A percentile compares a stretch with the other conserved stretches of the same genome.
These are phyloP conservation scores for Holcopasites calliopsidis DNA, from an alignment of 1,140 invertebrate genomes.

Conservation along the genomic window DNA sequence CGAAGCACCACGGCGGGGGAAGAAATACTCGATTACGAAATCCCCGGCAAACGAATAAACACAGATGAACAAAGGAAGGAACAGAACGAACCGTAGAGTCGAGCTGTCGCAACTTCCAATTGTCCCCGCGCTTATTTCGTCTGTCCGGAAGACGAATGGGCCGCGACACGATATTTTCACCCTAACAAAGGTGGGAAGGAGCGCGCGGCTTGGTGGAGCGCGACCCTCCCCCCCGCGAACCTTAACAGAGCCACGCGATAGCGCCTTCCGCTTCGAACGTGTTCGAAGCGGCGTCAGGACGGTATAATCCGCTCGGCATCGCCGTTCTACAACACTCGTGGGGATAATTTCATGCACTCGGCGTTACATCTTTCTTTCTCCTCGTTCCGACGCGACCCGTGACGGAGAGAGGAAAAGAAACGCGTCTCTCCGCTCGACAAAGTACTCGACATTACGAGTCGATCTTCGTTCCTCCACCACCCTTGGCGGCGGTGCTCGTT, in stretches of 20 bases:
- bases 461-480: background rate
- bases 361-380: conserved; percentile 42
- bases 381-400: conserved; percentile 16
- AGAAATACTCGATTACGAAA: too few species aligned
- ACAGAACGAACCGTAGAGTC: too few species aligned
- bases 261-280: conserved; percentile 42
- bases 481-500: background rate
- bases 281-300: conserved; percentile 61
- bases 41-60: background rate
- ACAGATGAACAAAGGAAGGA: background rate
- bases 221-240: conserved; percentile 24
- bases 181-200: conserved; percentile 45
- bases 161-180: conserved; percentile 59
- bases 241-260: background rate
- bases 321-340: conserved; percentile 62
- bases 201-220: too few species aligned
- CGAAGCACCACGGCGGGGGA: too few species aligned
- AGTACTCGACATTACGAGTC: conserved; percentile 41
- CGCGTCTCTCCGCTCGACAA: conserved; percentile 33
- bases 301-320: conserved; percentile 57
- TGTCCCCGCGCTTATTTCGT: conserved; percentile 70
- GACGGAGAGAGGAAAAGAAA: conserved; percentile 5
- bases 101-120: conserved; percentile 64
- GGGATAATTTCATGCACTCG: conserved; percentile 67
- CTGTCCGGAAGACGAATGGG: conserved; percentile 71